These are phyloP conservation scores for Theocolax elegans DNA, from an alignment of 1,140 invertebrate species.

Conservation along the genomic window DNA sequence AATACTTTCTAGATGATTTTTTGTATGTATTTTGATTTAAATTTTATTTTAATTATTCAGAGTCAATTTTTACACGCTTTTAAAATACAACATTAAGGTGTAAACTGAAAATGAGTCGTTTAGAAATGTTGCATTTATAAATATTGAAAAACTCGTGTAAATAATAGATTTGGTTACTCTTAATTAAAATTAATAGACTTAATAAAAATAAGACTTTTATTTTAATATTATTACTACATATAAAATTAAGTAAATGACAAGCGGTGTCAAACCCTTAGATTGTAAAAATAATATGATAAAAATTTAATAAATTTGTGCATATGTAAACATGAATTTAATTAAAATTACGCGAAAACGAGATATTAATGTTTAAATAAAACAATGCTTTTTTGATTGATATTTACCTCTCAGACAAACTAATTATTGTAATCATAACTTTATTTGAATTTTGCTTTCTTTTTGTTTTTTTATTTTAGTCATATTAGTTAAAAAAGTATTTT, in stretches of 20 bases:
- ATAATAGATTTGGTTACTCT: conserved; percentile 45
- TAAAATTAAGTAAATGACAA: conserved; percentile 23
- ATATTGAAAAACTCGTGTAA: conserved; percentile 43
- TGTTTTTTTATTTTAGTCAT: too few relatives aligned
- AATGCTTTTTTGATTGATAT: too few relatives aligned
- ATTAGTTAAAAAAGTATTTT: too few relatives aligned
- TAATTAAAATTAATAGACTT: conserved; percentile 32
- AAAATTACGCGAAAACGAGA: too few relatives aligned
- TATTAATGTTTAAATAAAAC: too few relatives aligned
- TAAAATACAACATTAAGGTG: conserved; percentile 6
- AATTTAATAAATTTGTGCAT: too few relatives aligned
- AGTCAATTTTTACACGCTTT: conserved; percentile 17
- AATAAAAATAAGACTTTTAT: conserved; percentile 24
- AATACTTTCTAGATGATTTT: conserved; percentile 31
- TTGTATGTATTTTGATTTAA: conserved; percentile 26
- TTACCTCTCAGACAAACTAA: too few relatives aligned
- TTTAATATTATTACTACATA: conserved; percentile 22
- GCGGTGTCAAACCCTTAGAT: too few relatives aligned
- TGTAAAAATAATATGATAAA: too few relatives aligned
- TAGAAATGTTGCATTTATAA: conserved; percentile 44
- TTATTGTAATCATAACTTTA: too few relatives aligned
- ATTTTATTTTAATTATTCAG: conserved; percentile 26
- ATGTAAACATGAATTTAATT: too few relatives aligned
- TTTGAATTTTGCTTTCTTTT: too few relatives aligned
- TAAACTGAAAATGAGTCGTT: conserved; percentile 13